A percentile compares a stretch with the other conserved stretches of the same genome.
phyloP scores from a whole-genome alignment of 1,140 invertebrate genomes.

The Anadara kagoshimensis region DNA sequence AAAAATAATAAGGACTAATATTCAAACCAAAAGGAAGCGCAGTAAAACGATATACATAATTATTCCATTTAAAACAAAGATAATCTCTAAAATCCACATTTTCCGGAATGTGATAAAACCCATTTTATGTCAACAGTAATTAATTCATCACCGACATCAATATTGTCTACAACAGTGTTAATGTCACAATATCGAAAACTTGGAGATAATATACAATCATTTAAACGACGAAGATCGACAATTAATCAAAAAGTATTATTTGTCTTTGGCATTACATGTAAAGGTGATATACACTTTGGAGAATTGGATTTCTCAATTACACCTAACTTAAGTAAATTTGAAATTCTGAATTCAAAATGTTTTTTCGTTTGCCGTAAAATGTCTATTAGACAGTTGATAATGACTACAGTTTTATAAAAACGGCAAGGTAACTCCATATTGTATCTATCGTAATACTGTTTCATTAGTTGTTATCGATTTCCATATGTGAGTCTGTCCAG shows the following conservation, averaged over 20 bases:
- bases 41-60: too few relatives aligned
- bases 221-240: constrained; percentile 5
- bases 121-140: constrained; percentile 32
- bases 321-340: too few relatives aligned
- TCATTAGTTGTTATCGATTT: too few relatives aligned
- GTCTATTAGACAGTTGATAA: too few relatives aligned
- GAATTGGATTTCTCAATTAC: too few relatives aligned
- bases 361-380: too few relatives aligned
- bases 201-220: neutral
- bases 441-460: too few relatives aligned
- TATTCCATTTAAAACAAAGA: too few relatives aligned
- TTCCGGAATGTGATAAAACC: constrained; percentile 37
- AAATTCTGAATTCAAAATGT: too few relatives aligned
- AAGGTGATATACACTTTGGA: neutral
- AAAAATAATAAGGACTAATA: constrained; percentile 29
- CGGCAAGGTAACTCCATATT: too few relatives aligned
- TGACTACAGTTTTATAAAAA: too few relatives aligned
- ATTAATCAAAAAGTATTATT: constrained; percentile 11
- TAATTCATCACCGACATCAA: constrained; percentile 15
- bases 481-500: too few relatives aligned
- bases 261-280: constrained; percentile 14
- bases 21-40: constrained; percentile 32
- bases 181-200: constrained; percentile 28
- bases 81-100: neutral
- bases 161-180: neutral